Base-by-base conservation (phyloP, 1,140 invertebrate species). In the Neodiprion virginianus region DNA sequence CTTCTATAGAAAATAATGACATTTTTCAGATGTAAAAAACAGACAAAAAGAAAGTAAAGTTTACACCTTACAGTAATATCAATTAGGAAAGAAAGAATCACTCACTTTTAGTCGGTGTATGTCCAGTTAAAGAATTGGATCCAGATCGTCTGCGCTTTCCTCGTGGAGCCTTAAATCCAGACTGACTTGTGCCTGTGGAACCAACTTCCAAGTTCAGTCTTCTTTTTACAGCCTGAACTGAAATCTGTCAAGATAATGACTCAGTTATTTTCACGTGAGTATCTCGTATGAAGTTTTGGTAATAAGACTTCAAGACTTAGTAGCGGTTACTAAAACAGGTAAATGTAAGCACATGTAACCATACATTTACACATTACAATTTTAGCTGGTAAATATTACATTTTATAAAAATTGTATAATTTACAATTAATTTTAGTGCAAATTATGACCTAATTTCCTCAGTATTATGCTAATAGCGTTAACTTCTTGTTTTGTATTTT, bases 211-310 rank as follows among this genome's bases (percentile, higher is more conserved):
- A 88, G 85, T 95, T 95, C 82, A 95, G 90, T 90, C 93, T 92
- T 88, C 94, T 89, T 90, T 95, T 95, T 77, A 95, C 94, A 80
- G 93, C 91, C 89, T 94, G 85, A 78, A 87, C 84, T 71, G 87
- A 89, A 76, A 87, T 88, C 82, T 88, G 75, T 50, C 79, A 50
- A 73, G 74, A 77, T 72, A 67, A 72, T 7, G 72, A 72, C n/a
- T 0, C 71, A 28, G n/a, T 12, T 48, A 67, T 48, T 10, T 8
- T 28, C 47, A 4, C 21, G 47, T 23, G 3, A 28, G 1, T 48
- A 11, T 28, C 28, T 40, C 28, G 28, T 3, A 40, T 40, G 28
- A 40, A 40, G 28, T 40, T 40, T 40, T 1, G 28, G 28, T 40
- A 40, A 40, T 40, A 40, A 40, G 28, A 40, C 28, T 40, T 40